phyloP scores from a whole-genome alignment of 2,113 vertebrate species.

The Tamias sibiricus region DNA sequence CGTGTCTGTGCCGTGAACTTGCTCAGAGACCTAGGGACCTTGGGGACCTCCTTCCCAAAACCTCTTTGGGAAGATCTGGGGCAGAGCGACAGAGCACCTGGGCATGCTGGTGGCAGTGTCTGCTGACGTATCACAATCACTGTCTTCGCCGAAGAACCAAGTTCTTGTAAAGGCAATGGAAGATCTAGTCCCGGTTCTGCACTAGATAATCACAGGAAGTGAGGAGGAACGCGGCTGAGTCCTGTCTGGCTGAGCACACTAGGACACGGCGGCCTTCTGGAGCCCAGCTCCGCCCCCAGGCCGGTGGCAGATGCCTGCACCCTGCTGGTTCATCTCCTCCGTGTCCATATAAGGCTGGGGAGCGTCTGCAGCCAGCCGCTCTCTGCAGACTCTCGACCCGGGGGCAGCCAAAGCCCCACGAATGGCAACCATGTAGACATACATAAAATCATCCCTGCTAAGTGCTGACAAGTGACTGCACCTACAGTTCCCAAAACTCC shows the following conservation, averaged over 20 bases:
- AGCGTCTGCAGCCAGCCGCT: background rate
- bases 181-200: background rate
- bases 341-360: constrained; percentile 39
- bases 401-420: background rate
- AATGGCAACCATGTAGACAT: background rate
- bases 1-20: background rate
- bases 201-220: background rate
- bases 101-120: rapidly evolving
- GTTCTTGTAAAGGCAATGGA: background rate
- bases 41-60: background rate
- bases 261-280: background rate
- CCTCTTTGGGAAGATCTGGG: background rate
- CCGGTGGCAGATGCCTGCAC: rapidly evolving
- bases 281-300: background rate
- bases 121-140: background rate
- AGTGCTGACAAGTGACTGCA: background rate
- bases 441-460: background rate
- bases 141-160: background rate
- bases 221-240: background rate
- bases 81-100: rapidly evolving
- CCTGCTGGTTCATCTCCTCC: background rate
- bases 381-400: background rate
- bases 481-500: background rate
- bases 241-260: background rate
- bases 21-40: background rate